A percentile compares a stretch with the other conserved stretches of the same genome.
phyloP scores from a whole-genome alignment of 2,888 invertebrate species.

The Heteropelma amictum region DNA sequence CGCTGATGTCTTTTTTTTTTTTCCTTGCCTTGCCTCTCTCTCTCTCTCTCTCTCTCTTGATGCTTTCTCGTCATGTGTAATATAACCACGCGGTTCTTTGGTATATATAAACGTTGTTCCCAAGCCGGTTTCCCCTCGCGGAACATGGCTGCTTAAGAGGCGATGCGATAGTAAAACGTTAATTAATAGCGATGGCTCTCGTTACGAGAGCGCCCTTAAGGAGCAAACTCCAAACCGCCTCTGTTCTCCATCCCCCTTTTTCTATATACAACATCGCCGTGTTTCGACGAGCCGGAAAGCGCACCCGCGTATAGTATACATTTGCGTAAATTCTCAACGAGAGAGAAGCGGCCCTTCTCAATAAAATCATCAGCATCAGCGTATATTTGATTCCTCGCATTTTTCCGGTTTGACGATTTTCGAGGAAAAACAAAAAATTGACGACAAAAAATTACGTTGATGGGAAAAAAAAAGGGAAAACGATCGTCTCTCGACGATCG shows the following conservation, averaged over 20 bases:
- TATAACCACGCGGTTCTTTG: constrained; percentile 18
- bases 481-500: too few relatives aligned
- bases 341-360: not conserved
- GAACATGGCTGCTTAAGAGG: constrained; percentile 54
- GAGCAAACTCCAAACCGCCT: constrained; percentile 25
- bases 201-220: constrained; percentile 38
- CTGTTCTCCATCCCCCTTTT: not conserved
- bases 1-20: constrained; percentile 27
- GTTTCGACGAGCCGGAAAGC: constrained; percentile 4
- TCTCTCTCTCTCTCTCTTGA: not conserved
- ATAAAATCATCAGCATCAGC: too few relatives aligned
- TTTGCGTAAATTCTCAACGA: constrained; percentile 5
- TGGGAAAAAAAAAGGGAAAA: too few relatives aligned
- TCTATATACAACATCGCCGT: not conserved
- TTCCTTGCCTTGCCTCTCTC: not conserved
- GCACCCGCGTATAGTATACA: too few relatives aligned
- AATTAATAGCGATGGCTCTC: constrained; percentile 73
- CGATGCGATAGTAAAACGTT: constrained; percentile 72
- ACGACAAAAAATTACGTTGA: too few relatives aligned
- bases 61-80: constrained; percentile 31
- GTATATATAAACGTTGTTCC: constrained; percentile 25
- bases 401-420: too few relatives aligned
- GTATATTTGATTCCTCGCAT: too few relatives aligned
- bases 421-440: too few relatives aligned
- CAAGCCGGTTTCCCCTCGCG: constrained; percentile 21